Evolutionary conservation across 2,113 vertebrate genomes (phyloP), one percentile per base, ranked within the genome.

Genomic region (Osmerus mordax): DNA sequence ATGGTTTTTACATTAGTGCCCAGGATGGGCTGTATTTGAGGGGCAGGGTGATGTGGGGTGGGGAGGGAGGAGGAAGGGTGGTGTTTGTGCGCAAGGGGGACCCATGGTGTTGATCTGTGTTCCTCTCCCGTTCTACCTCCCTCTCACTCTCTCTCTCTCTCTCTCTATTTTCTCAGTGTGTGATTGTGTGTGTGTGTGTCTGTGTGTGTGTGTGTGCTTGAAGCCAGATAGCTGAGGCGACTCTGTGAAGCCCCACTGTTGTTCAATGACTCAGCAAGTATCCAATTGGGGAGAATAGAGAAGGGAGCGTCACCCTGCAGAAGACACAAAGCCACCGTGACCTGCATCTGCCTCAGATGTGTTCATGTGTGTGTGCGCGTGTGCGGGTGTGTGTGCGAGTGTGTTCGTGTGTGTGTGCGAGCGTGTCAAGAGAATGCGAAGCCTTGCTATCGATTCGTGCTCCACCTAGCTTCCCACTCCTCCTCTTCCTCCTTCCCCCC

Each of bases 241-340:
- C 29, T 32, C 29, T 32, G 29, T 5, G 29, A 54, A 54, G 16
- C 12, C 52, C 67, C 52, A 67, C 72, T 63, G 72, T 66, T 63
- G 67, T 5, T 75, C 59, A 69, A 54, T 79, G 78, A 82, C 71
- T 86, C 83, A 79, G 81, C 78, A 66, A 72, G 75, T 74, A 54
- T 76, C 62, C 84, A 83, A 86, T 78, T 77, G 59, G 59, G 85
- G 78, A 28, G 36, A 77, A 82, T 74, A 82, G 82, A 76, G 61
- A 65, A n/a, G 53, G 28, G 61, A 67, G 62, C 29, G 61, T 65
- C n/a, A 61, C 65, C 59, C 52, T 47, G 65, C 72, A 52, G 79
- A 76, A 69, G 59, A 8, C 14, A 12, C 59, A 28, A 2, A 61
- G 63, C 65, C 65, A 52, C 58, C 3, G 2, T 25, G 54, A 53